Evolutionary conservation across 2,113 vertebrate genomes (phyloP).

Genomic region (Triplophysa rosa): DNA sequence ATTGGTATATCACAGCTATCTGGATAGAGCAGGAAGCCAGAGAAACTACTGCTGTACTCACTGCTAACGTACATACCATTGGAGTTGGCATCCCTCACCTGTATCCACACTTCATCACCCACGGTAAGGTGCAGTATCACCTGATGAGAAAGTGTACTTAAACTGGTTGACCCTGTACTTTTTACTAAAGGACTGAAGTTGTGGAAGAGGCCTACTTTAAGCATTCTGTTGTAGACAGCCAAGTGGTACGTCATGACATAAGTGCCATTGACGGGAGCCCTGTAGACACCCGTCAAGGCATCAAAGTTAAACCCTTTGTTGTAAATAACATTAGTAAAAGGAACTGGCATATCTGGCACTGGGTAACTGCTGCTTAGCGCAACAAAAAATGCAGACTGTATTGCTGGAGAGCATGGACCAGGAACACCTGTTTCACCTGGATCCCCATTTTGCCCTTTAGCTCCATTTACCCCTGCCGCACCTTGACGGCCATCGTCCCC

Average conservation of each 20-base stretch:
- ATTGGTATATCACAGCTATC: constrained; percentile 61
- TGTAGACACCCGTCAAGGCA: constrained; percentile 51
- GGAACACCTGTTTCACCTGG: constrained; percentile 61
- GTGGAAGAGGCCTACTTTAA: constrained; percentile 67
- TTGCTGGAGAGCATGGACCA: constrained; percentile 66
- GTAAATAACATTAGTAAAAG: constrained; percentile 56
- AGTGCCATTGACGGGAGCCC: constrained; percentile 68
- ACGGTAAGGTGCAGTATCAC: constrained; percentile 60
- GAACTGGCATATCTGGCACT: constrained; percentile 43
- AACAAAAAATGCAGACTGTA: constrained; percentile 70
- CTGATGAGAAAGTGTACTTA: constrained; percentile 55
- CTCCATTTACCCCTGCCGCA: constrained; percentile 49
- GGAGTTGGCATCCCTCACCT: constrained; percentile 58
- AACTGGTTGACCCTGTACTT: constrained; percentile 44
- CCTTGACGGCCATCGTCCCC: constrained; percentile 60
- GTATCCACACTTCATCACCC: constrained; percentile 69
- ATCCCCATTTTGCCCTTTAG: constrained; percentile 56
- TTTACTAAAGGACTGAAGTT: constrained; percentile 58
- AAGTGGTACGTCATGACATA: constrained; percentile 70
- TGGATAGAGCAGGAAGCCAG: constrained; percentile 67
- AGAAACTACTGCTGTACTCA: constrained; percentile 69
- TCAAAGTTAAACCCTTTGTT: constrained; percentile 63
- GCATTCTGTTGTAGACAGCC: not conserved
- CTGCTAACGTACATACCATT: constrained; percentile 62
- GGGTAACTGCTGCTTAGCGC: constrained; percentile 50